These are phyloP conservation scores for Pecten maximus DNA, from an alignment of 2,888 invertebrate genomes.

Conservation along the genomic window DNA sequence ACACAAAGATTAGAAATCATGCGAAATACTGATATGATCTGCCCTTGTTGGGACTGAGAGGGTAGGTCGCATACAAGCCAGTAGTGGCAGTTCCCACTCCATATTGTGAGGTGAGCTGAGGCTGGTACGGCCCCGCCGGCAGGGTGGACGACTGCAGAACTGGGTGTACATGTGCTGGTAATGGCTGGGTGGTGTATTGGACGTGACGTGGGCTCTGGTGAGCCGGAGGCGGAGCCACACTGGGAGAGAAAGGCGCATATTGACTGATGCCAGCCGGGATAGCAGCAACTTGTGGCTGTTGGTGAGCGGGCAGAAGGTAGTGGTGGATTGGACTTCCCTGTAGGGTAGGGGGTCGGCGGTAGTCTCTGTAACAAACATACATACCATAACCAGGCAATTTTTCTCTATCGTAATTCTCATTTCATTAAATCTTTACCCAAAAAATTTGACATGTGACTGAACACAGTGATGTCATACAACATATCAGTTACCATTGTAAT, in stretches of 20 bases:
- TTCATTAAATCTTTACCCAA: too few species aligned
- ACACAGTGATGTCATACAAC: not conserved
- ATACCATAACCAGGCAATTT: not conserved
- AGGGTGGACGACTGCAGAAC: constrained; percentile 76
- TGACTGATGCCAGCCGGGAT: constrained; percentile 75
- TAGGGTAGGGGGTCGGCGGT: constrained; percentile 84
- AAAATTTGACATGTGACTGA: too few species aligned
- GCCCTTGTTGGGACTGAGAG: constrained; percentile 88
- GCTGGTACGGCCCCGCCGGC: constrained; percentile 69
- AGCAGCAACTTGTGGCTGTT: constrained; percentile 76
- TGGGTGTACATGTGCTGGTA: constrained; percentile 90
- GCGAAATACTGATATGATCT: constrained; percentile 85
- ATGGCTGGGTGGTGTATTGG: constrained; percentile 88
- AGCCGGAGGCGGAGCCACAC: constrained; percentile 90
- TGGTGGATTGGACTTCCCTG: constrained; percentile 78
- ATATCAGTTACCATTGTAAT: not conserved
- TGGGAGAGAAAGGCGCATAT: constrained; percentile 78
- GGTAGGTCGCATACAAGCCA: constrained; percentile 86
- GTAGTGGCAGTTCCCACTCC: constrained; percentile 86
- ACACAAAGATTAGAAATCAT: constrained; percentile 53
- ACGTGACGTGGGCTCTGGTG: constrained; percentile 87
- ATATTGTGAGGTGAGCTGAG: constrained; percentile 83
- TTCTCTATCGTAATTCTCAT: too few species aligned
- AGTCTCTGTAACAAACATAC: constrained; percentile 81
- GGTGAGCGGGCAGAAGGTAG: constrained; percentile 81